Percentiles rank a stretch among this genome's conserved stretches.
Conservation (phyloP, 2,797 vertebrate species). For the Toxotes lorentzi region DNA sequence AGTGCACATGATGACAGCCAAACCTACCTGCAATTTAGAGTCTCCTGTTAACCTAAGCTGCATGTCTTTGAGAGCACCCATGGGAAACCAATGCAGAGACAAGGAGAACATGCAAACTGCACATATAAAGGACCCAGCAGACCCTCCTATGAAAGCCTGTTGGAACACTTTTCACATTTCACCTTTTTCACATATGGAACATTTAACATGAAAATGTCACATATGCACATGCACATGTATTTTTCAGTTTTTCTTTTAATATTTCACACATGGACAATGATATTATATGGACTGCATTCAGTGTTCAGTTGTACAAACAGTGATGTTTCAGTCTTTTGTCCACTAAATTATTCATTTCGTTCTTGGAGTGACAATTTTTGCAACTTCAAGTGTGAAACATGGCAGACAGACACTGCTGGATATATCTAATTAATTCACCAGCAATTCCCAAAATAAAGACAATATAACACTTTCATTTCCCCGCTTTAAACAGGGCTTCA, state of each 20-base stretch:
- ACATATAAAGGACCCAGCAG: background rate
- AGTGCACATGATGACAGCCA: background rate
- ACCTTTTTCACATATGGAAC: background rate
- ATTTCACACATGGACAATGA: background rate
- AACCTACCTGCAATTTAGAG: background rate
- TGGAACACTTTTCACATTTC: background rate
- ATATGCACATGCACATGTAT: background rate
- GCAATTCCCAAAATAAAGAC: background rate
- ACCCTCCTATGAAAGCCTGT: background rate
- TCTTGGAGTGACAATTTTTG: constrained; percentile 29
- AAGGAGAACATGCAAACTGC: background rate
- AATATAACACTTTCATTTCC: background rate
- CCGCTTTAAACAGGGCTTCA: background rate
- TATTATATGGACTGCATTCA: background rate
- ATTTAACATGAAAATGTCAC: background rate
- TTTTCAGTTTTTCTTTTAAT: background rate
- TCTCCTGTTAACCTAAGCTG: background rate
- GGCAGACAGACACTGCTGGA: background rate
- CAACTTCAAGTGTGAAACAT: constrained; percentile 38
- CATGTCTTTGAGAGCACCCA: background rate
- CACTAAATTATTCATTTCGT: constrained; percentile 19
- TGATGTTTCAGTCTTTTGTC: background rate
- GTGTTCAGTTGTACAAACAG: background rate
- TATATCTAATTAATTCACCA: constrained; percentile 7
- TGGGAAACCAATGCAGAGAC: too few relatives aligned